A percentile compares a stretch with the other conserved stretches of the same genome.
Conservation (phyloP, 2,113 vertebrate genomes). For the Gavialis gangeticus region DNA sequence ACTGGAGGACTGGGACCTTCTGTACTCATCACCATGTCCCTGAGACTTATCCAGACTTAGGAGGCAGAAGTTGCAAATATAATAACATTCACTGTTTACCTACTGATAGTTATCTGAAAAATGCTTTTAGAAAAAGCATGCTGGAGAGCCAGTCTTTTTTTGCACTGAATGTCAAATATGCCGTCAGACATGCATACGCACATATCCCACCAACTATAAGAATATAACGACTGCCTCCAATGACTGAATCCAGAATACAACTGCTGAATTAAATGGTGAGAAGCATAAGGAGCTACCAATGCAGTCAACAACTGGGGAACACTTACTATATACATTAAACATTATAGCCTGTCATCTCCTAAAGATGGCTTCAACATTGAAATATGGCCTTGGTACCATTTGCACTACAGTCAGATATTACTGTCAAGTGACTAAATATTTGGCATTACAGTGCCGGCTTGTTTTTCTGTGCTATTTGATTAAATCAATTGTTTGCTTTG, state of each 20-base stretch:
- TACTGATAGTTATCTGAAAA: background rate
- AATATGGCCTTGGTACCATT: background rate
- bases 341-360: background rate
- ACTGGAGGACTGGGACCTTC: background rate
- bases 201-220: background rate
- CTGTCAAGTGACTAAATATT: slow-evolving; percentile 43
- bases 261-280: background rate
- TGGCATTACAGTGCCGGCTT: slow-evolving; percentile 16
- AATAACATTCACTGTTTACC: background rate
- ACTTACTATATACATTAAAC: background rate
- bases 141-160: background rate
- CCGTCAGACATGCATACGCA: background rate
- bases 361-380: background rate
- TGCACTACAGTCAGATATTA: slow-evolving; percentile 15
- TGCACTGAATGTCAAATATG: background rate
- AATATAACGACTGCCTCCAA: background rate
- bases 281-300: background rate
- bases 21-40: background rate
- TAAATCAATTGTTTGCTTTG: background rate
- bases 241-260: background rate
- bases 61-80: background rate
- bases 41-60: background rate
- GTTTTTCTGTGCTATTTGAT: slow-evolving; percentile 40
- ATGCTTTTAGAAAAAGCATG: background rate
- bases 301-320: background rate